Evolutionary conservation across 2,113 vertebrate genomes (phyloP), one percentile per base, ranked within the genome.

Genomic region (Euleptes europaea): DNA sequence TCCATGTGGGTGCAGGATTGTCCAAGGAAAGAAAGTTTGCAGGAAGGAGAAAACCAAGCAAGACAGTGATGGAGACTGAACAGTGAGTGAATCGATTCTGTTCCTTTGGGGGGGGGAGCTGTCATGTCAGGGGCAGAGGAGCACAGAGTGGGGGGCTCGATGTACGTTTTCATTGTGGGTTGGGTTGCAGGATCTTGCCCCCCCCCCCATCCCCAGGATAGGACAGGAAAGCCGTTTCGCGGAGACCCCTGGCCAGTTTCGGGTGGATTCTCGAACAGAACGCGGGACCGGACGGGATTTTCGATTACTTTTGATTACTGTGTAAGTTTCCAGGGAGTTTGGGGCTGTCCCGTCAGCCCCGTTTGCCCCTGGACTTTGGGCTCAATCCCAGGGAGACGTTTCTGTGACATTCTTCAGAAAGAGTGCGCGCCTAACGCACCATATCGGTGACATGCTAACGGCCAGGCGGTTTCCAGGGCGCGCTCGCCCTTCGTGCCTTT

Each of bases 11-110:
- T 57, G 49, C 19, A 26, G 10, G 11, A 2, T n/a, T 19, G 12
- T 47, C 3, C 23, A 60, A 44, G 28, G 51, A 83, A 5, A 33
- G 54, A 23, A 54, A 63, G 17, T 73, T 73, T 73, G 81, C 81
- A 73, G 70, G 44, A 63, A 42, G 70, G 42, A n/a, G 35, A 14
- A 3, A 35, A 5, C 5, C 5, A 14, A 69, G 47, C 40, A 13
- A 54, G 28, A 19, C n/a, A 44, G 57, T 33, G 73, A 85, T 85
- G 84, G 84, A 85, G 84, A 12, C 51, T 35, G 76, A 35, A 23
- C 54, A 65, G 84, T 85, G 84, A 85, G 84, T 85, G 76, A 57
- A 31, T 8, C 40, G 3, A 54, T 78, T 28, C 17, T 70, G 4
- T n/a, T 49, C 38, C 28, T 35, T 11, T 17, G 10, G 35, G 35